These are phyloP conservation scores for Frieseomelitta varia DNA, from an alignment of 1,140 invertebrate genomes.

Conservation along the genomic window DNA sequence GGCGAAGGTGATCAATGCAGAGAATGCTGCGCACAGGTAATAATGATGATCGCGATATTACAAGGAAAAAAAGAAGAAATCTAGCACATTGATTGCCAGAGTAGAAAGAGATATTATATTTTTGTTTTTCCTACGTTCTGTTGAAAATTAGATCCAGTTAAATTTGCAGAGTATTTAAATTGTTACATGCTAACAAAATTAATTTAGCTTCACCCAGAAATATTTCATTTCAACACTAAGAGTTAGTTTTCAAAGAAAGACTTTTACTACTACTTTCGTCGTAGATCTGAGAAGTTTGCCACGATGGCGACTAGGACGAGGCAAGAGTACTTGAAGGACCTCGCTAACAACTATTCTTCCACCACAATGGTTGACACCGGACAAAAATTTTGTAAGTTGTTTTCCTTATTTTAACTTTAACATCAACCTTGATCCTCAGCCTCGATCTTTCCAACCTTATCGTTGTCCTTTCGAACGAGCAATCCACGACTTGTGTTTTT, in stretches of 20 bases:
- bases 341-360: conserved; percentile 93
- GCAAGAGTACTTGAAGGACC: conserved; percentile 96
- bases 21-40: conserved; percentile 94
- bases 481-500: conserved; percentile 7
- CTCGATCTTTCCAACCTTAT: not conserved
- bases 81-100: too few relatives aligned
- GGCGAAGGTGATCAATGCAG: conserved; percentile 98
- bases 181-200: too few relatives aligned
- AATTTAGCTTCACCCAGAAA: too few relatives aligned
- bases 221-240: too few relatives aligned
- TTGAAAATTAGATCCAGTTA: too few relatives aligned
- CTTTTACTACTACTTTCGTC: not conserved
- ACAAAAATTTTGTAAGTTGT: conserved; percentile 93
- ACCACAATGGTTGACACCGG: conserved; percentile 91
- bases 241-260: too few relatives aligned
- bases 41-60: not conserved
- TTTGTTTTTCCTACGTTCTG: too few relatives aligned
- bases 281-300: conserved; percentile 95
- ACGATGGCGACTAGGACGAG: conserved; percentile 98
- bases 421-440: not conserved
- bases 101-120: too few relatives aligned
- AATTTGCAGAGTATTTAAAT: too few relatives aligned
- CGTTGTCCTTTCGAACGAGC: not conserved
- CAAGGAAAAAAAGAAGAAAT: too few relatives aligned
- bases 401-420: accelerated